phyloP scores from a whole-genome alignment of 2,113 vertebrate species.

The Embiotoca jacksoni region DNA sequence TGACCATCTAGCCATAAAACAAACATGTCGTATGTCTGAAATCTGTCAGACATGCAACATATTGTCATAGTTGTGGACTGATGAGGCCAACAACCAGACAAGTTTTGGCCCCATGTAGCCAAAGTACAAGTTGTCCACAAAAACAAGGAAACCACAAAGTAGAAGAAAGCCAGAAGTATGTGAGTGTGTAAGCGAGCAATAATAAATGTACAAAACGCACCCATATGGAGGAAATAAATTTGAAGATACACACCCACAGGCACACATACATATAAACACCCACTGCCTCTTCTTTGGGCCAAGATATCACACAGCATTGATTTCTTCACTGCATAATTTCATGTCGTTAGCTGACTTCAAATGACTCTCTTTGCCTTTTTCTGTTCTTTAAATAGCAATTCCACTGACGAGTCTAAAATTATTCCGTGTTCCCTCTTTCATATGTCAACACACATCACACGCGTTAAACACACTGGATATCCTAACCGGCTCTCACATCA shows the following conservation, averaged over 20 bases:
- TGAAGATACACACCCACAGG: constrained; percentile 32
- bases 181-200: constrained; percentile 49
- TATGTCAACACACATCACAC: constrained; percentile 24
- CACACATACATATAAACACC: constrained; percentile 13
- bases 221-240: constrained; percentile 47
- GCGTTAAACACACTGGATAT: constrained; percentile 5
- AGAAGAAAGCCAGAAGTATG: constrained; percentile 52
- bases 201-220: constrained; percentile 65
- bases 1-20: neutral
- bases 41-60: neutral
- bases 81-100: constrained; percentile 6
- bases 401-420: constrained; percentile 47
- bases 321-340: constrained; percentile 12
- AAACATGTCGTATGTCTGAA: neutral
- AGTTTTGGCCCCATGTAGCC: constrained; percentile 12
- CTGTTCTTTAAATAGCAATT: constrained; percentile 50
- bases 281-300: neutral
- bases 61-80: neutral
- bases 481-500: constrained; percentile 2
- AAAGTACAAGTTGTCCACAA: constrained; percentile 63
- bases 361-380: constrained; percentile 14
- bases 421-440: constrained; percentile 38
- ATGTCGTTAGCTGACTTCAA: constrained; percentile 11
- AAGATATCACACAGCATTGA: neutral
- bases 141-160: constrained; percentile 73